These are phyloP conservation scores for Synanthedon myopaeformis DNA, from an alignment of 2,888 invertebrate species.

Conservation along the genomic window DNA sequence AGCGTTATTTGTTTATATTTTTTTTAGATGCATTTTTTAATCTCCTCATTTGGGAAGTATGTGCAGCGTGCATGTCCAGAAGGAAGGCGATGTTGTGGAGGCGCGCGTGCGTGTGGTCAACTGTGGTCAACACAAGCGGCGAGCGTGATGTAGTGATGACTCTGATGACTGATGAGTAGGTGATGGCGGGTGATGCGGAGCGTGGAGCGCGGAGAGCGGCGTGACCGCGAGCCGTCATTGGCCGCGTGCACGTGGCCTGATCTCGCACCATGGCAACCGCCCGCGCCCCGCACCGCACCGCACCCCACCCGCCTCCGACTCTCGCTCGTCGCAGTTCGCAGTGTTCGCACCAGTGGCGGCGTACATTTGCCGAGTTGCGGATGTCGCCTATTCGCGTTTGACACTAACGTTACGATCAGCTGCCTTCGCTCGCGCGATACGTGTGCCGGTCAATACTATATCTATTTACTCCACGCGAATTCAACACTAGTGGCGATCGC, in stretches of 20 bases:
- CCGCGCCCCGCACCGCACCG: constrained; percentile 16
- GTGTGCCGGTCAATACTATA: constrained; percentile 35
- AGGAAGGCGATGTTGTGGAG: too few relatives aligned
- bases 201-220: not conserved
- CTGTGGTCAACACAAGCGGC: not conserved
- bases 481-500: constrained; percentile 7
- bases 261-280: constrained; percentile 77
- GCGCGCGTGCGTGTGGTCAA: too few relatives aligned
- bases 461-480: constrained; percentile 9
- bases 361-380: constrained; percentile 6
- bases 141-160: not conserved
- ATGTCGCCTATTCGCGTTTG: not conserved
- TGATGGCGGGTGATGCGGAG: not conserved
- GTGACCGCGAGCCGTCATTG: constrained; percentile 62
- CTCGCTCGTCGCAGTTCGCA: constrained; percentile 13
- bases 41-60: too few relatives aligned
- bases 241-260: constrained; percentile 79
- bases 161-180: too few relatives aligned
- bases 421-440: not conserved
- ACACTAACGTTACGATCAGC: not conserved
- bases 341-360: constrained; percentile 12
- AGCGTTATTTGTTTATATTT: too few relatives aligned
- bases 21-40: too few relatives aligned
- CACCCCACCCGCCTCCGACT: constrained; percentile 14
- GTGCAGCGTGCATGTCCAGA: too few relatives aligned